Percentiles rank a stretch among this genome's conserved stretches.
These are phyloP conservation scores for Melinopterus prodromus DNA, from an alignment of 2,888 invertebrate species.

Conservation along the genomic window DNA sequence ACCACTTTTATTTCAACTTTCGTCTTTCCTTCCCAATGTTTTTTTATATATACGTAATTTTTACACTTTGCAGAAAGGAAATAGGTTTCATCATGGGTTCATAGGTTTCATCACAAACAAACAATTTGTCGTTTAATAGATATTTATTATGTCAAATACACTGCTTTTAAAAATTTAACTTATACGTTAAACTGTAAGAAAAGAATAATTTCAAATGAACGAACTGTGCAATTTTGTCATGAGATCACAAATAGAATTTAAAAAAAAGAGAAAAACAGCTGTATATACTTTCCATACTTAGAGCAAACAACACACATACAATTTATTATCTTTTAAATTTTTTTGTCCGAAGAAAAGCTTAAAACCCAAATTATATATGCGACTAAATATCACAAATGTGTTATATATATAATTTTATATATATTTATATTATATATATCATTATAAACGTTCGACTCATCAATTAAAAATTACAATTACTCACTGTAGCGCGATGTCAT, in stretches of 20 bases:
- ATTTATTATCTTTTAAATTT: constrained; percentile 16
- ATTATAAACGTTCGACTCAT: constrained; percentile 24
- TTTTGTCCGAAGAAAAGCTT: constrained; percentile 22
- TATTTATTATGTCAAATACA: constrained; percentile 58
- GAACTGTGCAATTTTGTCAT: constrained; percentile 42
- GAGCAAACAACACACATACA: constrained; percentile 19
- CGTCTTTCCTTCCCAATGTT: too few relatives aligned
- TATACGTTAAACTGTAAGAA: constrained; percentile 39
- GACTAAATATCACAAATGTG: constrained; percentile 47
- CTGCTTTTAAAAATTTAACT: constrained; percentile 53
- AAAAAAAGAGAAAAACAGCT: constrained; percentile 6
- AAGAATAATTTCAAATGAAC: constrained; percentile 28
- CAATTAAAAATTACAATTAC: constrained; percentile 30
- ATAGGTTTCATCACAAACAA: too few relatives aligned
- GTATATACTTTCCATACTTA: constrained; percentile 7
- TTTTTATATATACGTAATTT: too few relatives aligned
- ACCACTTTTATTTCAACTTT: too few relatives aligned
- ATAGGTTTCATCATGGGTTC: too few relatives aligned
- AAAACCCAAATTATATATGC: constrained; percentile 41
- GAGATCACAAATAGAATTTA: constrained; percentile 40
- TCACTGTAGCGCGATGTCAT: constrained; percentile 5
- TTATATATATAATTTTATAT: constrained; percentile 33
- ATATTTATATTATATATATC: constrained; percentile 28
- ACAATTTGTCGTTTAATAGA: constrained; percentile 47
- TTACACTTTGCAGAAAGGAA: too few relatives aligned